A percentile compares a stretch with the other conserved stretches of the same genome.
Evolutionary conservation across 2,113 vertebrate species (phyloP).

Genomic region (Maccullochella peelii): DNA sequence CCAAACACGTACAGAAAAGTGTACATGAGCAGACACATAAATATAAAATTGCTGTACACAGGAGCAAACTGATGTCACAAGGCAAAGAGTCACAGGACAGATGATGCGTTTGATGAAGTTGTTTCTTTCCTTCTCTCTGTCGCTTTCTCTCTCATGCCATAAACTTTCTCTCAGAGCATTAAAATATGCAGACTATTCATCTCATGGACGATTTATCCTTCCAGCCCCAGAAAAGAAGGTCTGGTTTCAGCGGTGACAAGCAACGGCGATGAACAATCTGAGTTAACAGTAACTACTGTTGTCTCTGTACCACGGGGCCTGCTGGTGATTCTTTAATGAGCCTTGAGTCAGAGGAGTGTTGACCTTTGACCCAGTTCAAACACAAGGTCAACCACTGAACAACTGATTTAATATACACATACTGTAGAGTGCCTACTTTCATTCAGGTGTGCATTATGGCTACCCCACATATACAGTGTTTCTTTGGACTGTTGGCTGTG

Average conservation of each 20-base stretch:
- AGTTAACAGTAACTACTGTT: constrained; percentile 32
- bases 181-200: constrained; percentile 67
- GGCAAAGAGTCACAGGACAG: constrained; percentile 42
- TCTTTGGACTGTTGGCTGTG: neutral
- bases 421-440: neutral
- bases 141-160: constrained; percentile 19
- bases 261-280: constrained; percentile 42
- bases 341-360: neutral
- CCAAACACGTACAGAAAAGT: constrained; percentile 61
- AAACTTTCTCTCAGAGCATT: constrained; percentile 57
- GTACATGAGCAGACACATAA: constrained; percentile 59
- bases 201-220: constrained; percentile 50
- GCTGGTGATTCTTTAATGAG: constrained; percentile 34
- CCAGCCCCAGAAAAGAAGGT: constrained; percentile 27
- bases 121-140: constrained; percentile 35
- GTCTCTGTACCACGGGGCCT: constrained; percentile 12
- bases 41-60: constrained; percentile 49
- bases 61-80: constrained; percentile 49
- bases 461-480: neutral
- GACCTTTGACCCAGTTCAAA: neutral
- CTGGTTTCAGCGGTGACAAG: constrained; percentile 57
- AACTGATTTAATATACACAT: neutral
- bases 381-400: neutral
- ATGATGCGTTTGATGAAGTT: constrained; percentile 60
- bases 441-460: neutral